Base-by-base conservation (phyloP, 2,797 vertebrate species). In the Sparus aurata region DNA sequence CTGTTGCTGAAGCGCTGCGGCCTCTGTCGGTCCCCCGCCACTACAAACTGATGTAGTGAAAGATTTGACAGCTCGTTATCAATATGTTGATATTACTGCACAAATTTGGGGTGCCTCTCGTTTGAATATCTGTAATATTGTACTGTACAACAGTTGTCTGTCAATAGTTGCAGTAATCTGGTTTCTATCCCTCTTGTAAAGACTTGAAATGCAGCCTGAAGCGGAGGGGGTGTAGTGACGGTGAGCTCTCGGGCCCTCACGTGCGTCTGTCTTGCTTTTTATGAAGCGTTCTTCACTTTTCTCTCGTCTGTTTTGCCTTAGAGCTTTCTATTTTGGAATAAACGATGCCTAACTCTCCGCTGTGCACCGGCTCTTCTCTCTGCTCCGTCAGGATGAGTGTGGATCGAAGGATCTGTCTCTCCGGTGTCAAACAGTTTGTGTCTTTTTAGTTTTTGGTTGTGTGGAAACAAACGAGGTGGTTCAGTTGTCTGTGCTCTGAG, bases 311-410 rank as follows among this genome's bases (percentile, higher is more conserved):
- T 92, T 92, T 91, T 93, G 91, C 92, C 93, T 94, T 93, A 94
- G 92, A 94, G 92, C 92, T 93, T 94, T 94, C 90, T 94, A 94
- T 94, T 94, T 94, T 94, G 93, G 93, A 95, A 94, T 94, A 94
- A 94, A 94, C 69, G n/a, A 93, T 92, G 86, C 89, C 91, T 90
- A 92, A 94, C 88, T 92, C 86, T 84, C 65, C 57, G 50, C 57
- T 13, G 58, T 71, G 64, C 64, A 1, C 75, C 1, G 67, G 65
- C 43, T 88, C 85, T 60, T 77, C 52, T n/a, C 53, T 81, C 27
- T 25, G 23, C 54, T 57, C 70, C 11, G 1, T 52, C 54, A 27
- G 34, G 34, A 34, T 34, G 34, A 34, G 18, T 45, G 41, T 41
- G n/a, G 46, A 38, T 72, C 13, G 34, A 12, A 50, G 25, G n/a